These are phyloP conservation scores for Planiliza haematocheilus DNA, from an alignment of 2,113 vertebrate species.

Conservation along the genomic window DNA sequence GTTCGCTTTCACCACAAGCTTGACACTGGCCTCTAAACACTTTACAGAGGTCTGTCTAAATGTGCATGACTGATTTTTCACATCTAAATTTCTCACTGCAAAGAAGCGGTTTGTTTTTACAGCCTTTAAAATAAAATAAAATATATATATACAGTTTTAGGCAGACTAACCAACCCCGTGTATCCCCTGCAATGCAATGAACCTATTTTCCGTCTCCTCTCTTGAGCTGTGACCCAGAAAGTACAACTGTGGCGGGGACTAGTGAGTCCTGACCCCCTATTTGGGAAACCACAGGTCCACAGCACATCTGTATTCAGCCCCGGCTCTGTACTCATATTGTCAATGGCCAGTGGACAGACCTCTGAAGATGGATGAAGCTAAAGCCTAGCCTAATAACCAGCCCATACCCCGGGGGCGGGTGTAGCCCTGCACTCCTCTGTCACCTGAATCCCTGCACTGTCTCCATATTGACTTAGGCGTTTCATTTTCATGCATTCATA, in stretches of 20 bases:
- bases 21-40: constrained; percentile 2
- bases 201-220: constrained; percentile 49
- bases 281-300: constrained; percentile 62
- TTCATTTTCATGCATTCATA: constrained; percentile 76
- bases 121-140: constrained; percentile 13
- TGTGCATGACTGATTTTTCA: background rate
- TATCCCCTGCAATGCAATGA: constrained; percentile 23
- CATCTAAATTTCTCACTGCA: background rate
- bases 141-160: background rate
- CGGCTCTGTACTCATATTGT: constrained; percentile 62
- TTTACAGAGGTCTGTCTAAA: constrained; percentile 10
- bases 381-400: constrained; percentile 76
- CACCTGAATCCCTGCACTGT: constrained; percentile 67
- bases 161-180: constrained; percentile 20
- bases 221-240: constrained; percentile 71
- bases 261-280: constrained; percentile 60
- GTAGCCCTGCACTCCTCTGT: constrained; percentile 65
- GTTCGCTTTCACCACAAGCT: background rate
- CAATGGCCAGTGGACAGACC: constrained; percentile 62
- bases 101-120: constrained; percentile 1
- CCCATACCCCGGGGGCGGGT: constrained; percentile 65
- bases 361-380: constrained; percentile 77
- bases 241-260: constrained; percentile 25
- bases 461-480: constrained; percentile 72
- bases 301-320: constrained; percentile 77